Evolutionary conservation across 2,113 vertebrate species (phyloP).

Genomic region (Mellivora capensis): DNA sequence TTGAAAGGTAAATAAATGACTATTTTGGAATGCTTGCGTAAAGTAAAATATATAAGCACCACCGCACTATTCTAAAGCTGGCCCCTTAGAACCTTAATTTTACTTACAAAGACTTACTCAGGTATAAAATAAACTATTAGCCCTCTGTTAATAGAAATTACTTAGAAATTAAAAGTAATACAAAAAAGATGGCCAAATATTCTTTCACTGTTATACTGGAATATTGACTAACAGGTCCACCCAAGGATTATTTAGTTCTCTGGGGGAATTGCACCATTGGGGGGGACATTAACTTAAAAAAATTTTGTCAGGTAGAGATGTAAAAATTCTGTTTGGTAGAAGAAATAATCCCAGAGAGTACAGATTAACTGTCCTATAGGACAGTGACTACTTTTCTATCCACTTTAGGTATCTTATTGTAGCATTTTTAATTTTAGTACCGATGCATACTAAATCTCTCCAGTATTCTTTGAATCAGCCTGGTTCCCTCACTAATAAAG

Average conservation of each 20-base stretch:
- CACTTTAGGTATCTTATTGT: slow-evolving; percentile 5
- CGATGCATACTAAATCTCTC: not conserved
- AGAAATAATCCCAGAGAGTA: not conserved
- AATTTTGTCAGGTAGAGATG: slow-evolving; percentile 35
- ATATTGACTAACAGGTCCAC: not conserved
- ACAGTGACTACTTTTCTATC: not conserved
- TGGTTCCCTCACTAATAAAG: slow-evolving; percentile 14
- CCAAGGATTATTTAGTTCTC: slow-evolving; percentile 23
- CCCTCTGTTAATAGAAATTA: slow-evolving; percentile 27
- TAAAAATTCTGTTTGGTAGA: not conserved
- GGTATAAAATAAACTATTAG: slow-evolving; percentile 17
- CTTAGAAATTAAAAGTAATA: slow-evolving; percentile 46
- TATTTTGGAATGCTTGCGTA: slow-evolving; percentile 2
- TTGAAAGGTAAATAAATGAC: slow-evolving; percentile 46
- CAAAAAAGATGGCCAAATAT: not conserved
- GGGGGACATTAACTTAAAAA: slow-evolving; percentile 3
- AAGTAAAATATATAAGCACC: slow-evolving; percentile 2
- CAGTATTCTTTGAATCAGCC: slow-evolving; percentile 40
- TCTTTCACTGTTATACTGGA: slow-evolving; percentile 13
- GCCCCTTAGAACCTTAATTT: not conserved
- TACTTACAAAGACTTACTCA: slow-evolving; percentile 17
- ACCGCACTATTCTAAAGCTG: not conserved
- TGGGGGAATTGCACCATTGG: not conserved
- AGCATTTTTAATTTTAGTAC: slow-evolving; percentile 25
- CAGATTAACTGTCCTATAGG: slow-evolving; percentile 14